phyloP scores from a whole-genome alignment of 2,113 vertebrate species.

The Rhagologus leucostigma region DNA sequence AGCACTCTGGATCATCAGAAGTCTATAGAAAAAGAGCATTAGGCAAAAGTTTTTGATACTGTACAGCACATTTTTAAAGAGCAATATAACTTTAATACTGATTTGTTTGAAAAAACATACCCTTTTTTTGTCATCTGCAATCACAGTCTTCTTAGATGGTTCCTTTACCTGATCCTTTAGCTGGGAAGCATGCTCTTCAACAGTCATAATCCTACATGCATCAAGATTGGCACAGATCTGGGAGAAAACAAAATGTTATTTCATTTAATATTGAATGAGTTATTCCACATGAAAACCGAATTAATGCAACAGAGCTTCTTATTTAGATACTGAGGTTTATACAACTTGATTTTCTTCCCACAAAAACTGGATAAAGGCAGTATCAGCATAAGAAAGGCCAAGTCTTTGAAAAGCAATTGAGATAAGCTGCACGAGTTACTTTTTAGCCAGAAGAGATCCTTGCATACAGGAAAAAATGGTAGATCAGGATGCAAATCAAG shows the following conservation, averaged over 20 bases:
- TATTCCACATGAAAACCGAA: not conserved
- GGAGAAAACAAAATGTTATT: conserved; percentile 7
- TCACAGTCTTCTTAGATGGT: conserved; percentile 77
- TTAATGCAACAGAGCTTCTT: not conserved
- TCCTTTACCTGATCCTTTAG: conserved; percentile 77
- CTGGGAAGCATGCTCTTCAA: conserved; percentile 52
- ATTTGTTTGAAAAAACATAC: conserved; percentile 59
- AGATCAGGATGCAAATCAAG: not conserved
- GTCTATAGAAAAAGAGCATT: not conserved
- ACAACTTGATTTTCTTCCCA: not conserved
- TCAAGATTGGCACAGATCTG: conserved; percentile 96
- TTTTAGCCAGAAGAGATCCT: not conserved
- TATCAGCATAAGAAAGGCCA: not conserved
- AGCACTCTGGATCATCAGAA: not conserved
- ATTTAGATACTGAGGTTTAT: not conserved
- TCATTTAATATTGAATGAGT: not conserved
- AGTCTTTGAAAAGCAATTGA: not conserved
- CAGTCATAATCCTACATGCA: conserved; percentile 87
- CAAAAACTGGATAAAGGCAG: not conserved
- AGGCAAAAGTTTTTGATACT: not conserved
- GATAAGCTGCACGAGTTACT: not conserved
- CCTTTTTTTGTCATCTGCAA: conserved; percentile 78
- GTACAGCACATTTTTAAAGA: not conserved
- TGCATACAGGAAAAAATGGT: not conserved
- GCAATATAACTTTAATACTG: not conserved